Conservation (phyloP, 1,140 invertebrate species). For the Centruroides vittatus region DNA sequence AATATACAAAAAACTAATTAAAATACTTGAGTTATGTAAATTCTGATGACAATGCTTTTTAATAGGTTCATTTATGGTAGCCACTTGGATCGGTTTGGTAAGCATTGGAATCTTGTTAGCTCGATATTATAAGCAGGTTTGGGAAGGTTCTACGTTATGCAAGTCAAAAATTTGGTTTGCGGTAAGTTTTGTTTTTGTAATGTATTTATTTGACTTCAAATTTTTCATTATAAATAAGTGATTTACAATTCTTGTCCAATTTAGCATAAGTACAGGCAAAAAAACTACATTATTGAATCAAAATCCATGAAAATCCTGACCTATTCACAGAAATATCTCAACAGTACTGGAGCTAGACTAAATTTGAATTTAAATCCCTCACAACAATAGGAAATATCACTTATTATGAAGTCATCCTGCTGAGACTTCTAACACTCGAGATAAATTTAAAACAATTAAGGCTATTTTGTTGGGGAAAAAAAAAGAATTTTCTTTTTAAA, state of each 20-base stretch:
- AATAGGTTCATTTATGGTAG: conserved; percentile 66
- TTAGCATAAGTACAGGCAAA: conserved; percentile 6
- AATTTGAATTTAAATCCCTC: no score
- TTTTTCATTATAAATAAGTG: conserved; percentile 45
- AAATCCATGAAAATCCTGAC: no score
- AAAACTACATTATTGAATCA: no score
- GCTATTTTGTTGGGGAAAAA: no score
- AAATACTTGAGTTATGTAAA: neutral
- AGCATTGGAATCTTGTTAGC: conserved; percentile 77
- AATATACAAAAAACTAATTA: neutral
- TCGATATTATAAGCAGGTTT: conserved; percentile 80
- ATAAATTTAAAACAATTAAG: no score
- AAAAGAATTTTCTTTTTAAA: no score
- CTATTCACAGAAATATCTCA: no score
- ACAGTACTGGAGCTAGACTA: no score
- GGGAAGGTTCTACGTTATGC: conserved; percentile 60
- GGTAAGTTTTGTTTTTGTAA: conserved; percentile 63
- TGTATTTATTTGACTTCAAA: conserved; percentile 68
- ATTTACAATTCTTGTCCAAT: conserved; percentile 79
- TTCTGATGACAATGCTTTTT: conserved; percentile 26
- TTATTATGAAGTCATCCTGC: no score
- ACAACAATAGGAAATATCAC: no score
- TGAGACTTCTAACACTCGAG: no score
- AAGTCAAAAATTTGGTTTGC: conserved; percentile 86
- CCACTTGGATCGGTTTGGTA: conserved; percentile 80